Evolutionary conservation across 1,140 invertebrate genomes (phyloP).

Genomic region (Oedothorax gibbosus): DNA sequence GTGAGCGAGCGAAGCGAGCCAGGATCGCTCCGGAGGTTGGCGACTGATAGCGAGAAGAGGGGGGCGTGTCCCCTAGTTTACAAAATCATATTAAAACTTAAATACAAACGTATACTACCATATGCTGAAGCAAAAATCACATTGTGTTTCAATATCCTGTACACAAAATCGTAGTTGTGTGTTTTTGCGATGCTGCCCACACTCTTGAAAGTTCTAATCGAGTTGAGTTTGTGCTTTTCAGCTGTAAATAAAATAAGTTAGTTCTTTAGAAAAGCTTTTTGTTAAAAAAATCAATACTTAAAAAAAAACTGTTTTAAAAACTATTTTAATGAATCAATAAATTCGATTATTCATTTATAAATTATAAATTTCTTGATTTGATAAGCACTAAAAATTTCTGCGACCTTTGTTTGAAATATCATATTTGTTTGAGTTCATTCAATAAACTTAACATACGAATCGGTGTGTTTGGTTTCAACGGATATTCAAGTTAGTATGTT

Average conservation of each 20-base stretch:
- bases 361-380: background rate
- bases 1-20: no score
- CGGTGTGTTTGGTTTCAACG: no score
- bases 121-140: slow-evolving; percentile 26
- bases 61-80: no score
- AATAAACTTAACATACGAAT: no score
- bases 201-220: background rate
- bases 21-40: no score
- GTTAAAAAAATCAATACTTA: background rate
- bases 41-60: no score
- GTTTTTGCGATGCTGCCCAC: slow-evolving; percentile 37
- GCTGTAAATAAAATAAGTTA: background rate
- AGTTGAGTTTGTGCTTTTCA: slow-evolving; percentile 24
- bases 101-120: slow-evolving; percentile 5
- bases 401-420: no score
- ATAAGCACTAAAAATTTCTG: no score
- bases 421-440: no score
- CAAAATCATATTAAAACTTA: no score
- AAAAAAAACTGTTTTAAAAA: background rate
- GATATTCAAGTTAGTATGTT: no score
- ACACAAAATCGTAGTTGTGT: slow-evolving; percentile 37
- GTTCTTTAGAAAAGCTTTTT: background rate
- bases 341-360: background rate
- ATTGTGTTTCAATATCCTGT: slow-evolving; percentile 20
- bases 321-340: background rate